Base-by-base conservation (phyloP, 2,113 vertebrate species). In the Romanogobio albipinnatus region DNA sequence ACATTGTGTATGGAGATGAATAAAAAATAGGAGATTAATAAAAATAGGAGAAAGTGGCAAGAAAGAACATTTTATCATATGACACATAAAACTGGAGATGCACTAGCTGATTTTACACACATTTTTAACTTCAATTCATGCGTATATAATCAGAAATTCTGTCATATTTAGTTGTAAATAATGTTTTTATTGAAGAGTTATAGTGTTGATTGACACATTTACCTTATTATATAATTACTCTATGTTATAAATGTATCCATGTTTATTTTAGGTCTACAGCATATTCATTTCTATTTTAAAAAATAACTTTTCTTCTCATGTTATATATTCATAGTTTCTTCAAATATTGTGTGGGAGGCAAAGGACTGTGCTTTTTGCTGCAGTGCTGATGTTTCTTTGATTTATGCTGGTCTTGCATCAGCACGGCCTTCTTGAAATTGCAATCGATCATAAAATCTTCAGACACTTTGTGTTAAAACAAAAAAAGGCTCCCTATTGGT, bases 1-100 rank as follows among this genome's bases (percentile, higher is more conserved):
- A 49, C 82, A 83, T 61, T 59, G 68, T 81, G 79, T 81, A 82
- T 77, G 15, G 49, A 66, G 26, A 68, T 49, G 36, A 8, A n/a
- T 51, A 49, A 53, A 56, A 76, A 59, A n/a, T n/a, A n/a, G n/a
- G n/a, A n/a, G 26, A 68, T 49, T 47, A 8, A n/a, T 51, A 49
- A 53, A 56, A 76, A 59, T 2, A 33, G 29, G 49, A 43, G 59
- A 75, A 66, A 15, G 36, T 68, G 36, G 73, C 58, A 47, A 49
- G 53, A 56, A 2, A 1, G 17, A 53, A 53, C 19, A 29, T 59
- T 58, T 36, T 36, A 78, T n/a, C n/a, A n/a, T 7, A 24, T 61
- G 26, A 36, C 0, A n/a, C 22, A 59, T 59, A 43, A 58, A 77
- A 53, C 17, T 77, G 15, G 4, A 8, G 9, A 76, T 51, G 24